Percentiles rank a stretch among this genome's conserved stretches.
Evolutionary conservation across 92 coral and sea anemone species (phyloP).

Genomic region (Paragorgia papillata): DNA sequence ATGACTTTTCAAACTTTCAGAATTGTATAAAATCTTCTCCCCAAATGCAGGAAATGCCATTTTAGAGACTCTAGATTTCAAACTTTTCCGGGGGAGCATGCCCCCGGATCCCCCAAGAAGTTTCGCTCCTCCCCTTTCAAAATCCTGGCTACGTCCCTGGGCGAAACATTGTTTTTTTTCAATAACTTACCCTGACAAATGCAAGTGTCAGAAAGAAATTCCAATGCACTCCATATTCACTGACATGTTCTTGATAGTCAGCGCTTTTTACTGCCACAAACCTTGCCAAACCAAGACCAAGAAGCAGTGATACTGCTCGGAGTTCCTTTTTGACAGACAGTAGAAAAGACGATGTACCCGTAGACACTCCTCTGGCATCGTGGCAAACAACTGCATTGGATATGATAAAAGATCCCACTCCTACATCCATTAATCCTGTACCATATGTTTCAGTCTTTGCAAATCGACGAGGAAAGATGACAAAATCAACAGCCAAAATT

Average conservation of each 20-base stretch:
- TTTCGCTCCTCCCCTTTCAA: too few relatives aligned
- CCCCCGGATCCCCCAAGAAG: too few relatives aligned
- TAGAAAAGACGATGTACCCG: constrained; percentile 12
- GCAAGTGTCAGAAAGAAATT: constrained; percentile 92
- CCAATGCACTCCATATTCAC: constrained; percentile 97
- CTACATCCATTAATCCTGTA: constrained; percentile 92
- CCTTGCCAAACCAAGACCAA: constrained; percentile 75
- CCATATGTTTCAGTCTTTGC: constrained; percentile 98
- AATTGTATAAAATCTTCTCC: too few relatives aligned
- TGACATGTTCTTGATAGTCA: constrained; percentile 91
- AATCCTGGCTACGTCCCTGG: too few relatives aligned
- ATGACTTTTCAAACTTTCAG: too few relatives aligned
- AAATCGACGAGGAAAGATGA: constrained; percentile 80
- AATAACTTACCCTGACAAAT: constrained; percentile 71
- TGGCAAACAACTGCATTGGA: constrained; percentile 90
- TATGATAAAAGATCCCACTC: constrained; percentile 92
- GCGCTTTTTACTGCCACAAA: constrained; percentile 81
- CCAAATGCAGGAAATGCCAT: too few relatives aligned
- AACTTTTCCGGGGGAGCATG: too few relatives aligned
- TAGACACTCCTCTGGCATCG: constrained; percentile 69
- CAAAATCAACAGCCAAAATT: constrained; percentile 92
- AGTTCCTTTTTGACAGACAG: constrained; percentile 53
- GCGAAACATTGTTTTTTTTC: too few relatives aligned
- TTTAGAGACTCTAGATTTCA: too few relatives aligned
- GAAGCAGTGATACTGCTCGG: constrained; percentile 71